Percentiles rank a stretch among this genome's conserved stretches.
These are phyloP conservation scores for Abrostola tripartita DNA, from an alignment of 2,888 invertebrate genomes.

Conservation along the genomic window DNA sequence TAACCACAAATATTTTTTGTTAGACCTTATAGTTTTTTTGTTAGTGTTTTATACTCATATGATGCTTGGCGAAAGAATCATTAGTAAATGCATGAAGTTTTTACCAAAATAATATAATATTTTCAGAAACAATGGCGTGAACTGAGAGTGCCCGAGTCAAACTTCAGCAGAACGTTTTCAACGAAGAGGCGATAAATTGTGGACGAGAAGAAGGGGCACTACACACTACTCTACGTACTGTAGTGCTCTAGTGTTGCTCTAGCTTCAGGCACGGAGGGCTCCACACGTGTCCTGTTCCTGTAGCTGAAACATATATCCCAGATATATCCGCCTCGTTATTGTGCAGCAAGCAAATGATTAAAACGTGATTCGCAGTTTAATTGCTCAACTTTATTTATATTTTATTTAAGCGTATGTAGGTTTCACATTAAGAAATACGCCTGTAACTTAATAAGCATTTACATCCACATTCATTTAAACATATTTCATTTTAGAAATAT, in stretches of 20 bases:
- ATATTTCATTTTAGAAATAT: conserved; percentile 54
- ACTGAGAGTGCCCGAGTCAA: conserved; percentile 79
- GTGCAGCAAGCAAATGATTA: conserved; percentile 11
- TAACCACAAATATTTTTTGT: too few relatives aligned
- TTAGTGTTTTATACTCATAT: too few relatives aligned
- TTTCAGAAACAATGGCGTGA: conserved; percentile 85
- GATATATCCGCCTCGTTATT: conserved; percentile 11
- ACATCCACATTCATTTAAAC: conserved; percentile 35
- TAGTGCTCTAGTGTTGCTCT: not conserved
- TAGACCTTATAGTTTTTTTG: too few relatives aligned
- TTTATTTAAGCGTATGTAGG: conserved; percentile 20
- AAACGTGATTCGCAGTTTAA: conserved; percentile 10
- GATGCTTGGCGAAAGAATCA: too few relatives aligned
- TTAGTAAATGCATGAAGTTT: too few relatives aligned
- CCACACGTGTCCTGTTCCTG: not conserved
- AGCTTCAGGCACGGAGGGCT: too few relatives aligned
- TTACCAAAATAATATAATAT: not conserved
- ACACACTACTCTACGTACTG: too few relatives aligned
- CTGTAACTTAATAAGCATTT: conserved; percentile 24
- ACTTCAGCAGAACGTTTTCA: conserved; percentile 57
- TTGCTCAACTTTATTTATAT: conserved; percentile 50
- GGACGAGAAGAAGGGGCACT: not conserved
- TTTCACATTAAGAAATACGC: conserved; percentile 16
- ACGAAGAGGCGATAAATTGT: conserved; percentile 46
- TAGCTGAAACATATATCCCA: not conserved